These are phyloP conservation scores for Calliphora vomitoria DNA, from an alignment of 2,888 invertebrate genomes.

Conservation along the genomic window DNA sequence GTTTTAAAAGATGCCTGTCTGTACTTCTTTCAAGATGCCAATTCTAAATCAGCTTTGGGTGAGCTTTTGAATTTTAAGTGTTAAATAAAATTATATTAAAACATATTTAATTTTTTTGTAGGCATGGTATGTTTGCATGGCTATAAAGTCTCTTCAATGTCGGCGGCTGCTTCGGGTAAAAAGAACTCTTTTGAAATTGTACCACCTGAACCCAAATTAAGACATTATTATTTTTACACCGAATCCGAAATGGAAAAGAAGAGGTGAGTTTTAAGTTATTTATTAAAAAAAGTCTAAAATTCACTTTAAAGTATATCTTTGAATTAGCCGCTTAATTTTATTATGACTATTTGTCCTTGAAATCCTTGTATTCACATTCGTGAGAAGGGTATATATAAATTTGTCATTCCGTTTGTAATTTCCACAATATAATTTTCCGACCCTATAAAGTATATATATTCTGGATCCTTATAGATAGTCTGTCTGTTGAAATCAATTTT, in stretches of 20 bases:
- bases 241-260: conserved; percentile 98
- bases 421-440: too few species aligned
- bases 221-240: conserved; percentile 96
- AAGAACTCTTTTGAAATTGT: conserved; percentile 96
- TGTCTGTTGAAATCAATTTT: too few species aligned
- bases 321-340: too few species aligned
- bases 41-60: conserved; percentile 95
- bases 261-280: conserved; percentile 86
- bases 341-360: too few species aligned
- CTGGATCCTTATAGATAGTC: too few species aligned
- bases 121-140: conserved; percentile 97
- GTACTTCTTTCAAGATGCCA: conserved; percentile 96
- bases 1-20: conserved; percentile 97
- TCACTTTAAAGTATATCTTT: too few species aligned
- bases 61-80: conserved; percentile 78
- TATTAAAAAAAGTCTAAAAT: too few species aligned
- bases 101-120: conserved; percentile 80
- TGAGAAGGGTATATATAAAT: too few species aligned
- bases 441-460: too few species aligned
- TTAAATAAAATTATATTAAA: too few species aligned
- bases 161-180: conserved; percentile 91
- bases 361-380: too few species aligned
- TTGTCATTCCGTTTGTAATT: too few species aligned
- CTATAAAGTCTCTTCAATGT: conserved; percentile 92
- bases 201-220: conserved; percentile 93